Evolutionary conservation across 2,888 invertebrate genomes (phyloP).

Genomic region (Temnothorax rugatulus): DNA sequence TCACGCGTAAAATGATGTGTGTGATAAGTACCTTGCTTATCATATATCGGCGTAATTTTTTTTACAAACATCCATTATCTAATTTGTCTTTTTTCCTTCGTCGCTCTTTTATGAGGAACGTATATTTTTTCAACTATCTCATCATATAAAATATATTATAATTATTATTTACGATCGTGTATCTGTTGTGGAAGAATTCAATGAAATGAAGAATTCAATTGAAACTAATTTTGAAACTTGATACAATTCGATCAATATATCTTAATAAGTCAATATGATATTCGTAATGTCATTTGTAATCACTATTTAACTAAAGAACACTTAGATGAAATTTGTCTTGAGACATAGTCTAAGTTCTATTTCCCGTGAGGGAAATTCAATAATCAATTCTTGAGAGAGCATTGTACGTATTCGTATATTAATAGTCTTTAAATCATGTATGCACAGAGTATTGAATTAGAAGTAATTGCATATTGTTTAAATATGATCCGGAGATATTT

Average conservation of each 20-base stretch:
- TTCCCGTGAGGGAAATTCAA: neutral
- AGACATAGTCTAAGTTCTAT: neutral
- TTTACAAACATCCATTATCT: neutral
- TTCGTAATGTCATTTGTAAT: neutral
- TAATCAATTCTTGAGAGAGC: neutral
- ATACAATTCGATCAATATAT: too few relatives aligned
- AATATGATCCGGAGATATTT: neutral
- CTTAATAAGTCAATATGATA: neutral
- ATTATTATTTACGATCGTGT: neutral
- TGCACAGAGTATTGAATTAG: neutral
- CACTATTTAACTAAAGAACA: neutral
- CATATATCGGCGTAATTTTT: neutral
- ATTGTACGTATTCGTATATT: neutral
- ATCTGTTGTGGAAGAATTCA: neutral
- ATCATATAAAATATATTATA: neutral
- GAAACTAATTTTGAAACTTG: neutral
- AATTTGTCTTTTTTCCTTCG: neutral
- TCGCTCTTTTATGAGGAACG: neutral
- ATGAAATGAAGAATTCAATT: neutral
- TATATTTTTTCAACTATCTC: neutral
- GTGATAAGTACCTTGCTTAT: neutral
- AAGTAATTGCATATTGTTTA: neutral
- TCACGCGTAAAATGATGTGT: conserved; percentile 4
- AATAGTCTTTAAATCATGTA: neutral
- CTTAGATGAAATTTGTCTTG: neutral